These are phyloP conservation scores for Falco concolor DNA, from an alignment of 2,797 vertebrate species.

Conservation along the genomic window DNA sequence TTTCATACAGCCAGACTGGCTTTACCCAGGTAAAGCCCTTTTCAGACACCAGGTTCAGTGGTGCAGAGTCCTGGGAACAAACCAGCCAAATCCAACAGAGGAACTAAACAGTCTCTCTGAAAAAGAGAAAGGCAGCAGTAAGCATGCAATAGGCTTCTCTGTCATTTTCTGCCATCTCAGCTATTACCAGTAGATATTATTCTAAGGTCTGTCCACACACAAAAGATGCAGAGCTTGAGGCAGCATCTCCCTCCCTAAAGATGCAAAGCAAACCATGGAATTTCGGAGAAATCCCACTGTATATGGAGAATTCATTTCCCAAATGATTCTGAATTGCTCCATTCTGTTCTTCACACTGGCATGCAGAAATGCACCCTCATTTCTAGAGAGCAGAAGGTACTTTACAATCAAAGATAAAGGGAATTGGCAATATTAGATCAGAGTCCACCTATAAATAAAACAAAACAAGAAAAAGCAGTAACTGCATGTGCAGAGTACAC, in stretches of 20 bases:
- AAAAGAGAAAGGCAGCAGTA: neutral
- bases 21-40: conserved; percentile 47
- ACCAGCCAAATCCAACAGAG: conserved; percentile 12
- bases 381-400: neutral
- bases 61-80: conserved; percentile 22
- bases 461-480: neutral
- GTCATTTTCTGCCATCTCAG: neutral
- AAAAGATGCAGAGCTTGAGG: neutral
- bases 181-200: neutral
- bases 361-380: neutral
- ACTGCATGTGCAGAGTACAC: neutral
- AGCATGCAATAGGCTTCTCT: neutral
- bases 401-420: neutral
- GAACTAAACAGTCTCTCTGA: neutral
- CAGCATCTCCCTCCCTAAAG: neutral
- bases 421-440: neutral
- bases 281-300: neutral
- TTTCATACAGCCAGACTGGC: neutral
- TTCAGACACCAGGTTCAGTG: conserved; percentile 26
- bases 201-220: neutral
- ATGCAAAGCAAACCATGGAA: neutral
- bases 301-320: neutral
- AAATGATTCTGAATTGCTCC: neutral
- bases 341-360: neutral
- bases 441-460: neutral